Conservation (phyloP, 2,113 vertebrate genomes). For the Menura novaehollandiae region DNA sequence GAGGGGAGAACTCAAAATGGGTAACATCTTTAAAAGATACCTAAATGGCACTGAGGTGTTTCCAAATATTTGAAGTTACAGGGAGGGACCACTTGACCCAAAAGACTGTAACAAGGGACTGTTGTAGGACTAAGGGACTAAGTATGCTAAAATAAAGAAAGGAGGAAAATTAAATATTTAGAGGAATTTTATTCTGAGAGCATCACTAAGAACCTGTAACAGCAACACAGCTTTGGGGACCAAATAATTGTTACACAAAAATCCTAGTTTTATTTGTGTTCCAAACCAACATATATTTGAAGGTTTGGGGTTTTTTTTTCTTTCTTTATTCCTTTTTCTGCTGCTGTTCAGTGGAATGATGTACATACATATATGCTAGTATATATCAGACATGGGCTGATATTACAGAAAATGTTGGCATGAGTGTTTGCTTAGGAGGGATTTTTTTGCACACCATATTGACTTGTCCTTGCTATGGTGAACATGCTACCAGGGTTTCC, state of each 20-base stretch:
- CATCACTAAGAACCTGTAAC: neutral
- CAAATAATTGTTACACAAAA: neutral
- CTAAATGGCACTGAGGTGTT: neutral
- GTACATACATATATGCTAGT: neutral
- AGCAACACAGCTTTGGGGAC: neutral
- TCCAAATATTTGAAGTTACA: neutral
- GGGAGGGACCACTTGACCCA: neutral
- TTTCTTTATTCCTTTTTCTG: neutral
- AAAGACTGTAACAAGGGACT: neutral
- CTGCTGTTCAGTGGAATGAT: neutral
- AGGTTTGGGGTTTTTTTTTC: neutral
- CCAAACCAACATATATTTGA: neutral
- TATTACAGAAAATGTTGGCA: neutral
- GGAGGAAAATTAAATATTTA: neutral
- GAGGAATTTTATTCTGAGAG: neutral
- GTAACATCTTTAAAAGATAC: neutral
- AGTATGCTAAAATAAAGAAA: neutral
- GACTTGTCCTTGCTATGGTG: neutral
- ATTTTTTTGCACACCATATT: neutral
- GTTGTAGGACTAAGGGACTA: neutral
- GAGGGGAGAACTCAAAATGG: neutral
- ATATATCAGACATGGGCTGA: neutral
- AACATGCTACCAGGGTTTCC: neutral
- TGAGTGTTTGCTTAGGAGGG: neutral
- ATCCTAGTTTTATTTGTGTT: neutral